Evolutionary conservation across 2,797 vertebrate species (phyloP), one percentile per base, ranked within the genome.

Genomic region (Amblyraja radiata): DNA sequence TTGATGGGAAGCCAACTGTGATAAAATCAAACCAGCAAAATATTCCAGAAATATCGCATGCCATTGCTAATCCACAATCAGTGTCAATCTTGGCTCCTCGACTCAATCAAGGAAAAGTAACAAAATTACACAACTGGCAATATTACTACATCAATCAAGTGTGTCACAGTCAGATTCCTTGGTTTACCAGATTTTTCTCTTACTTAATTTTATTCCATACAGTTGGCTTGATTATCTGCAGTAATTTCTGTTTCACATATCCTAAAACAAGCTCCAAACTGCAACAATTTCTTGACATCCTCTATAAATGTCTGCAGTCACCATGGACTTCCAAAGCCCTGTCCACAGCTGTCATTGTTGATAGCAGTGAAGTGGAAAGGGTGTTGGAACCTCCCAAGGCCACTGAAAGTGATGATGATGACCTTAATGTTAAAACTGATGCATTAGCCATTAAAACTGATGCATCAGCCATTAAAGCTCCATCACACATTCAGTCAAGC

Each of bases 181-280:
- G 90, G 90, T 92, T 92, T 58, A 92, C 90, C 39, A 76, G 90
- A 46, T 92, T 92, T 25, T 73, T 54, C 23, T 73, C 68, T 76
- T 92, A 76, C 28, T 10, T 92, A 28, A 92, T 92, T 76, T 46
- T 92, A 76, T 92, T 92, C 39, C 90, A 92, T 54, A 92, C 90
- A 54, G 32, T 76, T 28, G 39, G 46, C 5, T 39, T 92, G 71
- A 76, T 92, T n/a, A 58, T 76, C 39, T 76, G 71, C 13, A 92
- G 90, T 58, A 92, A 92, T 39, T 92, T 92, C 90, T 92, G 71
- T 58, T 92, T 92, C 58, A 92, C 90, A 28, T 92, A 92, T 92
- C 90, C 90, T 16, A 92, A 73, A 76, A 92, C 90, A 54, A 92
- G 90, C 36, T 92, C 90, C 71, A 92, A 92, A 92, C 6, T 92